Conservation (phyloP, 2,888 invertebrate species). For the Yponomeuta plumbellus region DNA sequence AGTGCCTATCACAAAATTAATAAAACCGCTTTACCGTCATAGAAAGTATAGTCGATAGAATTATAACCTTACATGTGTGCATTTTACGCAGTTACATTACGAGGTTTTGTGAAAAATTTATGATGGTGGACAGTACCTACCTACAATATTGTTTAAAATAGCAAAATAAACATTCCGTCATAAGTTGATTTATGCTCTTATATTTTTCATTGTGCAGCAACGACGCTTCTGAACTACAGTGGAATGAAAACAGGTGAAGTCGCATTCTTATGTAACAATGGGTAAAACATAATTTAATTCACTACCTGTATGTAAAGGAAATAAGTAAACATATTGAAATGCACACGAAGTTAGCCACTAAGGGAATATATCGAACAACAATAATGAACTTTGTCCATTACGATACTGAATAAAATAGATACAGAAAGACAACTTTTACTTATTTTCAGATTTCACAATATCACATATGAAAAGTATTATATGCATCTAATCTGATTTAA, state of each 20-base stretch:
- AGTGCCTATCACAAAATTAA: no score
- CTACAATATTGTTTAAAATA: no score
- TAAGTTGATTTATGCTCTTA: no score
- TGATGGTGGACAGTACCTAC: no score
- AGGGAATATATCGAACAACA: background rate
- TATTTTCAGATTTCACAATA: background rate
- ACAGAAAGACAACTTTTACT: background rate
- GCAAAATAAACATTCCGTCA: no score
- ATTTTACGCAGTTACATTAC: no score
- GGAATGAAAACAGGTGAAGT: background rate
- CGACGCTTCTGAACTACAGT: background rate
- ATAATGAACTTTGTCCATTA: background rate
- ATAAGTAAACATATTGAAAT: background rate
- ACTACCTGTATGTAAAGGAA: background rate
- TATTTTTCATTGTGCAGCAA: background rate
- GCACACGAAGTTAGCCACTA: background rate
- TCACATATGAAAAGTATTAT: no score
- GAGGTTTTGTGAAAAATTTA: no score
- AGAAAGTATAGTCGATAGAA: no score
- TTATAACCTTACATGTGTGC: no score
- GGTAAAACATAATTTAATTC: background rate
- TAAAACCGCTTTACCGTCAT: no score
- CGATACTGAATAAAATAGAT: background rate
- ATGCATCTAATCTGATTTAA: no score
- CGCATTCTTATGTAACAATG: background rate